Evolutionary conservation across 2,797 vertebrate species (phyloP).

Genomic region (Alectoris magna): DNA sequence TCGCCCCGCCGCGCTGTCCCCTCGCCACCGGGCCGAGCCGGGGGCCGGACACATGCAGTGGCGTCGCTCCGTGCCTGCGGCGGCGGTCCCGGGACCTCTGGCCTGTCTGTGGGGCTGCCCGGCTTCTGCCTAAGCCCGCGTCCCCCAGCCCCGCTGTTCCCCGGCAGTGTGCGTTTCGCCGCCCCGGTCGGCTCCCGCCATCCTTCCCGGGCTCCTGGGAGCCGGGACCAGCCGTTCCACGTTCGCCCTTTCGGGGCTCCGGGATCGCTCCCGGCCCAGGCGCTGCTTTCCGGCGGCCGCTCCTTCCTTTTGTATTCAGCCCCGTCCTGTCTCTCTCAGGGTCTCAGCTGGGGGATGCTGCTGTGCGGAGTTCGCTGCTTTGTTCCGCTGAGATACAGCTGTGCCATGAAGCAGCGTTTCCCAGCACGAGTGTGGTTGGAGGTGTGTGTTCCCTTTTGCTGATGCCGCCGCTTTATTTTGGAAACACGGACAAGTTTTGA

Average conservation of each 20-base stretch:
- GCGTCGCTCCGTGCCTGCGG: background rate
- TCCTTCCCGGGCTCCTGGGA: background rate
- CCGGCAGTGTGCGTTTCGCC: background rate
- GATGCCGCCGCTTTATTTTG: constrained; percentile 22
- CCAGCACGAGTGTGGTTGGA: background rate
- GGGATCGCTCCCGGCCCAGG: background rate
- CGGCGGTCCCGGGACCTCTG: background rate
- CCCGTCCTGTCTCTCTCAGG: background rate
- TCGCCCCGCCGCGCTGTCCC: background rate
- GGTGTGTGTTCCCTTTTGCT: background rate
- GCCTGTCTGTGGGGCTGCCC: too few species aligned
- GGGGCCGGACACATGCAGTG: background rate
- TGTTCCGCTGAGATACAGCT: background rate
- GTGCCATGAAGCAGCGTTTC: background rate
- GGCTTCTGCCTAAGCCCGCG: too few species aligned
- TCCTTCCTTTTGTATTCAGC: background rate
- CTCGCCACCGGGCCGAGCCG: too few species aligned
- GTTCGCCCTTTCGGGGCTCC: background rate
- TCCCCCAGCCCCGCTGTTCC: background rate
- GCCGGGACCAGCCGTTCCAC: background rate
- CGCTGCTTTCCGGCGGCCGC: background rate
- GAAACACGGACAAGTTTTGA: constrained; percentile 2
- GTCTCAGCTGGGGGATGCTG: background rate
- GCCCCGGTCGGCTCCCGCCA: background rate
- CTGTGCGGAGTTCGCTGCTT: background rate